These are phyloP conservation scores for Andrena bucephala DNA, from an alignment of 2,888 invertebrate species.

Conservation along the genomic window DNA sequence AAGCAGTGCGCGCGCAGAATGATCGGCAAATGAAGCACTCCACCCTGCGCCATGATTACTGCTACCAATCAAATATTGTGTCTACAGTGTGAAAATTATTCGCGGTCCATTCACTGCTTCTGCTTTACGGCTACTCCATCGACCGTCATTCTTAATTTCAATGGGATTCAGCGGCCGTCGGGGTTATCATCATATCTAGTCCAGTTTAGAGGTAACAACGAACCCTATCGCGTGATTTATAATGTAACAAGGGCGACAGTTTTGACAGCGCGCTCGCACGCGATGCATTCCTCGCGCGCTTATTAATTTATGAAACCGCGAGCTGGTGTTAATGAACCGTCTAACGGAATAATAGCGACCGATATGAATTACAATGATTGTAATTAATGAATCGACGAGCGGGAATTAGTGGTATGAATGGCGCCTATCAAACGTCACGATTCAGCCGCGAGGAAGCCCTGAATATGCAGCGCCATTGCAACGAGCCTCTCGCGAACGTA, in stretches of 20 bases:
- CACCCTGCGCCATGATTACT: no score
- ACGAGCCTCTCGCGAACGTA: not conserved
- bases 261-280: conserved; percentile 8
- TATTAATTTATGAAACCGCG: conserved; percentile 34
- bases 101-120: no score
- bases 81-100: no score
- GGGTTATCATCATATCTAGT: conserved; percentile 13
- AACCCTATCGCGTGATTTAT: conserved; percentile 18
- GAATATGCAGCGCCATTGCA: not conserved
- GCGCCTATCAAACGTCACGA: not conserved
- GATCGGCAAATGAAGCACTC: no score
- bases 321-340: conserved; percentile 29
- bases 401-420: conserved; percentile 6
- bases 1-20: not conserved
- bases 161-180: not conserved
- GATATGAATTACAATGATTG: conserved; percentile 32
- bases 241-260: conserved; percentile 23
- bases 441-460: not conserved
- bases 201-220: not conserved
- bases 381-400: conserved; percentile 32
- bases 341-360: conserved; percentile 30
- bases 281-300: not conserved
- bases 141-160: not conserved
- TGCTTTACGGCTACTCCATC: no score
- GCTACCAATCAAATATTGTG: no score